Percentiles rank a stretch among this genome's conserved stretches.
Evolutionary conservation across 1,140 invertebrate species (phyloP).

Genomic region (Cotesia chilonis): DNA sequence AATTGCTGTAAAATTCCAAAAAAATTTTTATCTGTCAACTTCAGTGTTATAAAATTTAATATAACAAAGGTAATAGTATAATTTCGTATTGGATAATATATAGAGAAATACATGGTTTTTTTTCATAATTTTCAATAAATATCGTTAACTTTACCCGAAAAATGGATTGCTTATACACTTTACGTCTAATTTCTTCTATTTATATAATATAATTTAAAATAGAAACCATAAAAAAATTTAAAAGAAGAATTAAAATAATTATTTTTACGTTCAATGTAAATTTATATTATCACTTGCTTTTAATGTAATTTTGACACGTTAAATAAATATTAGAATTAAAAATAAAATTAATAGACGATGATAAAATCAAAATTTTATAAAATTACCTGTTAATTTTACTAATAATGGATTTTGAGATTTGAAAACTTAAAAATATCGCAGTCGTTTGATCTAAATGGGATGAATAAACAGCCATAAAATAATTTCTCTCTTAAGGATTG

Average conservation of each 20-base stretch:
- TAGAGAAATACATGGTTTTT: conserved; percentile 37
- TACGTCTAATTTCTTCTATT: neutral
- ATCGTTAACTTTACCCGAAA: conserved; percentile 23
- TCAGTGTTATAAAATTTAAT: neutral
- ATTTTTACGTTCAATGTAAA: no score
- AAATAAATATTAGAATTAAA: no score
- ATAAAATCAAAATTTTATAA: no score
- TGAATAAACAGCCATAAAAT: neutral
- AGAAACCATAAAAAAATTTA: neutral
- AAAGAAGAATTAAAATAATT: neutral
- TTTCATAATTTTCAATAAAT: conserved; percentile 36
- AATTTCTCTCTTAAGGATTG: neutral
- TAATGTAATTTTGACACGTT: no score
- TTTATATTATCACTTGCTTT: no score
- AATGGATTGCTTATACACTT: conserved; percentile 2
- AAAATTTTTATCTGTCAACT: no score
- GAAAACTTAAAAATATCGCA: neutral
- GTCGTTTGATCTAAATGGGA: no score
- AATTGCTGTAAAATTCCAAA: no score
- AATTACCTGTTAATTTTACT: neutral
- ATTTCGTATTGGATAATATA: conserved; percentile 20
- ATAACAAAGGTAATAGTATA: conserved; percentile 29
- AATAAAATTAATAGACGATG: no score
- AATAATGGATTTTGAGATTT: neutral
- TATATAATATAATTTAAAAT: conserved; percentile 15